Evolutionary conservation across 2,797 vertebrate genomes (phyloP).

Genomic region (Chromis chromis): DNA sequence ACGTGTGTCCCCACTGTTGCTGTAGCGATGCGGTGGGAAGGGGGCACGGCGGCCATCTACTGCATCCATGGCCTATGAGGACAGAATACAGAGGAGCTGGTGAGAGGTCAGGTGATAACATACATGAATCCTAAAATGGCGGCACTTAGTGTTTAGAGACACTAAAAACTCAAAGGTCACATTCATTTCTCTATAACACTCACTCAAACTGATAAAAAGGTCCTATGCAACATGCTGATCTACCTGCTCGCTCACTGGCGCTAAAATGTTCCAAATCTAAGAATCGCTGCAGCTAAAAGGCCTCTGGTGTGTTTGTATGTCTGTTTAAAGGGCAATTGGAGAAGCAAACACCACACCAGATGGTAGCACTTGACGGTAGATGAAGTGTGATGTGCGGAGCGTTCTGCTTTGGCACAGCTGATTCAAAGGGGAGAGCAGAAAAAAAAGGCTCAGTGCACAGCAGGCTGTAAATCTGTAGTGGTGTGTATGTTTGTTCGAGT

Average conservation of each 20-base stretch:
- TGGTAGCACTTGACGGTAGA: conserved; percentile 44
- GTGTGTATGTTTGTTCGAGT: conserved; percentile 26
- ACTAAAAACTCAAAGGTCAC: conserved; percentile 7
- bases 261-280: conserved; percentile 17
- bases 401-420: conserved; percentile 40
- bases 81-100: conserved; percentile 42
- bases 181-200: not conserved
- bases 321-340: conserved; percentile 47
- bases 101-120: not conserved
- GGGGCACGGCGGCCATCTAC: conserved; percentile 93
- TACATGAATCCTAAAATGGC: not conserved
- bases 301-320: conserved; percentile 36
- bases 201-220: not conserved
- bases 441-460: conserved; percentile 40
- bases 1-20: conserved; percentile 86
- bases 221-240: not conserved
- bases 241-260: not conserved
- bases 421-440: conserved; percentile 26
- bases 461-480: conserved; percentile 58
- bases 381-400: conserved; percentile 44
- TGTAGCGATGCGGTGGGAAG: conserved; percentile 88
- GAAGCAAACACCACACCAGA: conserved; percentile 52
- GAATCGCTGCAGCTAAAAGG: conserved; percentile 3
- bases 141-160: not conserved
- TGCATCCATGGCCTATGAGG: conserved; percentile 89